Evolutionary conservation across 2,888 invertebrate species (phyloP).

Genomic region (Auanema sp.): DNA sequence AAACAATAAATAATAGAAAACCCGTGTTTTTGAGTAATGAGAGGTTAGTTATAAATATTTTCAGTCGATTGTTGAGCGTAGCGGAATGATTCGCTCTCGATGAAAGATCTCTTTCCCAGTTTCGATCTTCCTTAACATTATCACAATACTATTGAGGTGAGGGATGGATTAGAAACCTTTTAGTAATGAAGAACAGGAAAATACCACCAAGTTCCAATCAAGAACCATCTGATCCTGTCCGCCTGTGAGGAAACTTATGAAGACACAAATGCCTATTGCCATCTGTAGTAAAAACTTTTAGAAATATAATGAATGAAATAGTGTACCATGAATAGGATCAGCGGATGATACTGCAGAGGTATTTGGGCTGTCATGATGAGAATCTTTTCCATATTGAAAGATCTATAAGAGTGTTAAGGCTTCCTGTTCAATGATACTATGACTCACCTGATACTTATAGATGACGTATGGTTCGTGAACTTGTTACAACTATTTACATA

Average conservation of each 20-base stretch:
- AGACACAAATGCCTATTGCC: constrained; percentile 28
- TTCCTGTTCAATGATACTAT: no score
- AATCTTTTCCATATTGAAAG: constrained; percentile 28
- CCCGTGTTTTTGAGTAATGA: no score
- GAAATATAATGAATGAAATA: not conserved
- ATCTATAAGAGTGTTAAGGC: no score
- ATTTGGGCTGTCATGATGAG: constrained; percentile 24
- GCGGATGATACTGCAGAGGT: constrained; percentile 30
- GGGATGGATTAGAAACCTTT: constrained; percentile 2
- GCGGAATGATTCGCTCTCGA: constrained; percentile 43
- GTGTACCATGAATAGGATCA: constrained; percentile 27
- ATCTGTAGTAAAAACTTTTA: no score
- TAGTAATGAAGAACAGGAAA: constrained; percentile 36
- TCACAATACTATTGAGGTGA: not conserved
- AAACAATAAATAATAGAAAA: no score
- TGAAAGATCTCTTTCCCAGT: constrained; percentile 33
- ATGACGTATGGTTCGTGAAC: not conserved
- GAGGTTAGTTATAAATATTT: no score
- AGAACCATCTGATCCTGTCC: constrained; percentile 50
- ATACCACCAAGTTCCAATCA: constrained; percentile 50
- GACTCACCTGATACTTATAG: not conserved
- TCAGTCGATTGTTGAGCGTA: constrained; percentile 36
- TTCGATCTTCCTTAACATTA: constrained; percentile 15
- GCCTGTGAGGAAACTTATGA: constrained; percentile 36
- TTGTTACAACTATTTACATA: constrained; percentile 9